Base-by-base conservation (phyloP, 53 echinoderm and acorn worm genomes). In the Echinarachnius parma region DNA sequence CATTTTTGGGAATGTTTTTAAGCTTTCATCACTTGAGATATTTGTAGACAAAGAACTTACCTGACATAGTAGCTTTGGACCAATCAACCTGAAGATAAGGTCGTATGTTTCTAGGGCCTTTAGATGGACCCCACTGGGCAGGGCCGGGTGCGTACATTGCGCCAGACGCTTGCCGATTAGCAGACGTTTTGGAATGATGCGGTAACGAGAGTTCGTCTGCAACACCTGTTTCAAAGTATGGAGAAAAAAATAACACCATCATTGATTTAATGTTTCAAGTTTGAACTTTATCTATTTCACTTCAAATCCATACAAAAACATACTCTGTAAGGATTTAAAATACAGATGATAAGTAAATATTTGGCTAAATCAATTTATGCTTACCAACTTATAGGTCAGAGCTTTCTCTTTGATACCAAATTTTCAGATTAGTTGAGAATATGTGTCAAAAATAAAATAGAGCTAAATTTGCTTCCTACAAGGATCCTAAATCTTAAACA, bases 61-160 rank as follows among this genome's bases (percentile, higher is more conserved):
- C 46, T 80, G 91, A 50, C 94, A 94, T 21, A 98, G 86, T 34
- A 79, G 82, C 75, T 98, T 91, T 39, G 91, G 91, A 10, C 91
- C 91, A 9, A 92, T 88, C 55, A 85, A 92, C 21, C 80, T 79
- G 80, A 98, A 98, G 76, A 98, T 98, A 19, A 98, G 80, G 28
- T 92, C 85, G 54, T 98, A 98, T 28, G 92, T 92, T 69, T 98
- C 98, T 27, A 98, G 67, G 21, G 98, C 91, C 80, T 92, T 98
- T 64, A 98, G 98, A 34, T 98, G 98, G 0, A 98, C 98, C 29
- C 98, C 98, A 15, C 98, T 98, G 20, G 98, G 98, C 0, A 98
- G 87, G 42, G 98, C 98, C 20, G 98, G 98, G 52, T 98, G 98
- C 39, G 98, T 98, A 55, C 98, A 98, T 54, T 98, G 98, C 9